Base-by-base conservation (phyloP, 2,797 vertebrate species). In the Mormyrus hasselquistii region DNA sequence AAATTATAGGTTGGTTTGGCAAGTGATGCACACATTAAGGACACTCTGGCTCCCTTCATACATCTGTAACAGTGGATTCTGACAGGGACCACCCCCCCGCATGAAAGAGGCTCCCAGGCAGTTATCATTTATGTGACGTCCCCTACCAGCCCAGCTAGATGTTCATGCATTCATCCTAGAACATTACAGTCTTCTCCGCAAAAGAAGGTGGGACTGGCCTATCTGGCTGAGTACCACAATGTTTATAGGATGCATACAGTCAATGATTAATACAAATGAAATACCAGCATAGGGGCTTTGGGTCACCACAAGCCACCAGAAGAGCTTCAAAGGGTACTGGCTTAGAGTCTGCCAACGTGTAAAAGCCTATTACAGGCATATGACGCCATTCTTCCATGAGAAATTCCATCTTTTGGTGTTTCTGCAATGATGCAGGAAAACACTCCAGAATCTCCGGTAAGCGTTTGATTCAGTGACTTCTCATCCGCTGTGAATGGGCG, bases 361-460 rank as follows among this genome's bases (percentile, higher is more conserved):
- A 69, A 69, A 69, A 38, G 29, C 55, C 55, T 22, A 7, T 59
- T 59, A 59, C 5, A 22, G 19, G 8, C 22, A 25, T 10, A 29
- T 65, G 59, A 65, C 25, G 65, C 10, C 65, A 34, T 16, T 38
- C 29, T 73, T 73, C 65, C 65, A 73, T 73, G 29, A 73, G 65
- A 73, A 73, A 73, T 73, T 73, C 65, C 65, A 14, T 73, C 65
- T 38, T 73, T 73, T 73, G 65, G 65, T 73, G 65, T 73, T 73
- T 16, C 25, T 34, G 65, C 12, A 14, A 38, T 38, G 65, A 73
- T 16, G 29, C 29, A 38, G 29, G 65, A 38, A 73, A 73, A 73
- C 29, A 73, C 29, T 38, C 12, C 4, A 29, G 59, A 25, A 65
- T 65, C 59, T 59, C 57, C 57, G 8, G 57, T 59, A 22, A 59